These are phyloP conservation scores for Mechanitis messenoides DNA, from an alignment of 2,888 invertebrate genomes.

Conservation along the genomic window DNA sequence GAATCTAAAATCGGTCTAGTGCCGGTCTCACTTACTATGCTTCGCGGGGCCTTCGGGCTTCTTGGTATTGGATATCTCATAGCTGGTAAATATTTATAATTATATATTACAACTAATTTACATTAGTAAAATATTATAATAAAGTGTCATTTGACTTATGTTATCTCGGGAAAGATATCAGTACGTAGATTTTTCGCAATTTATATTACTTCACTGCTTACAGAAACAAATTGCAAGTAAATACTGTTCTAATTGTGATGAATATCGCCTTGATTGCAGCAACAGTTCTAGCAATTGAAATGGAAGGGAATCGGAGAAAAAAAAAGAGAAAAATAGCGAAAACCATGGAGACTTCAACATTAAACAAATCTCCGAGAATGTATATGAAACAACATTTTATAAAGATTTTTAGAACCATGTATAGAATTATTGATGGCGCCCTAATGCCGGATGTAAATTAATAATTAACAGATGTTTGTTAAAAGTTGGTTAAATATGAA, in stretches of 20 bases:
- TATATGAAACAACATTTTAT: conserved; percentile 21
- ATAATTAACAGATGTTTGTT: neutral
- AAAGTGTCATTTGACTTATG: no score
- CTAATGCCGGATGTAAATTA: conserved; percentile 40
- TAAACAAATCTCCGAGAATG: conserved; percentile 2
- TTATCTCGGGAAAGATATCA: no score
- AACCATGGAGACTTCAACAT: conserved; percentile 6
- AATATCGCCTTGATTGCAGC: conserved; percentile 26
- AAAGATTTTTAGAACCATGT: conserved; percentile 24
- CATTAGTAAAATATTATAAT: no score
- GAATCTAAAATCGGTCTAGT: conserved; percentile 72
- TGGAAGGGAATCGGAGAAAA: conserved; percentile 48
- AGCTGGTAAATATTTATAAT: conserved; percentile 64
- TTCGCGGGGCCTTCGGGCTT: conserved; percentile 84
- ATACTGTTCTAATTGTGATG: conserved; percentile 4
- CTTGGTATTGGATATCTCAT: conserved; percentile 79
- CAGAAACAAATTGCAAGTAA: no score
- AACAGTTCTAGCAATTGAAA: conserved; percentile 45
- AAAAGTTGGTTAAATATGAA: no score
- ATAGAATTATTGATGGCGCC: conserved; percentile 45
- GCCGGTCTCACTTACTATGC: conserved; percentile 82
- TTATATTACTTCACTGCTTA: no score
- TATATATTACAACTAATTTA: neutral
- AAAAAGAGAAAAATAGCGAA: conserved; percentile 25
- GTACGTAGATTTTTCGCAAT: no score